phyloP scores from a whole-genome alignment of 2,888 invertebrate species.

The Tyria jacobaeae region DNA sequence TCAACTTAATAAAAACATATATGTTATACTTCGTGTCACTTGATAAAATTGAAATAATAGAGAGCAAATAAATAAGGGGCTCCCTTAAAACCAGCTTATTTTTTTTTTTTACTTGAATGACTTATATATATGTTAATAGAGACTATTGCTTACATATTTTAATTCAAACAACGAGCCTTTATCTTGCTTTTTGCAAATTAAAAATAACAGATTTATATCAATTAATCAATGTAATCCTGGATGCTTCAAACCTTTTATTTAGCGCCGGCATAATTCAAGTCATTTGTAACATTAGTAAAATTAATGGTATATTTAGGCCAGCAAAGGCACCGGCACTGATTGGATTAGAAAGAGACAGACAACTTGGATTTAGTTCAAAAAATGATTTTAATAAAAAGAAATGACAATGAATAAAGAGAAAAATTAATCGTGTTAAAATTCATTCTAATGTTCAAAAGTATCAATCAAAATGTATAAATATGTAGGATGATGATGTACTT shows the following conservation, averaged over 20 bases:
- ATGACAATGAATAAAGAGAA: conserved; percentile 26
- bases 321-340: conserved; percentile 40
- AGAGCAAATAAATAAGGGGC: too few species aligned
- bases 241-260: conserved; percentile 28
- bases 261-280: conserved; percentile 34
- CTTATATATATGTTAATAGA: too few species aligned
- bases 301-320: conserved; percentile 51
- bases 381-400: conserved; percentile 44
- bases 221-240: conserved; percentile 11
- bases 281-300: conserved; percentile 41
- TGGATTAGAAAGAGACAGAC: conserved; percentile 38
- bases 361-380: conserved; percentile 19
- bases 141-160: too few species aligned
- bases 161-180: not conserved
- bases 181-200: not conserved
- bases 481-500: too few species aligned
- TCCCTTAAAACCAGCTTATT: too few species aligned
- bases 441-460: not conserved
- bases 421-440: not conserved
- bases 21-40: too few species aligned
- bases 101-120: too few species aligned
- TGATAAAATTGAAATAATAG: too few species aligned
- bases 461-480: too few species aligned
- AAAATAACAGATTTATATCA: conserved; percentile 4
- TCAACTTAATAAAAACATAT: too few species aligned